These are phyloP conservation scores for Saxidomus purpurata DNA, from an alignment of 1,140 invertebrate genomes.

Conservation along the genomic window DNA sequence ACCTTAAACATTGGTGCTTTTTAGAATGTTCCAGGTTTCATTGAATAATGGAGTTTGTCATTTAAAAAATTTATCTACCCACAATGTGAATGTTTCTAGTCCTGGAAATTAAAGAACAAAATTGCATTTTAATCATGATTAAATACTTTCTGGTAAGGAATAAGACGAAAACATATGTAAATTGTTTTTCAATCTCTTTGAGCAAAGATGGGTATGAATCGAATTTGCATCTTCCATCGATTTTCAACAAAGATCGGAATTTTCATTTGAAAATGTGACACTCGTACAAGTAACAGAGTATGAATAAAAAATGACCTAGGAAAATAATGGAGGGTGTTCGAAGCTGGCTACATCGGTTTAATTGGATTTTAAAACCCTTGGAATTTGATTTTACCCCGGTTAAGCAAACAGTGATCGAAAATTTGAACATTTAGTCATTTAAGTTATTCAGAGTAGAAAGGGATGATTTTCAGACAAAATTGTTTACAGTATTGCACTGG, in stretches of 20 bases:
- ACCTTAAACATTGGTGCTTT: too few relatives aligned
- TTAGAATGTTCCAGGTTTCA: too few relatives aligned
- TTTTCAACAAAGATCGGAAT: conserved; percentile 16
- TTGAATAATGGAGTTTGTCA: too few relatives aligned
- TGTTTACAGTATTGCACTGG: too few relatives aligned
- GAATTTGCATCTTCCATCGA: conserved; percentile 11
- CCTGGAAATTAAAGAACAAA: too few relatives aligned
- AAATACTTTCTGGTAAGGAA: too few relatives aligned
- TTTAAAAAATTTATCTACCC: too few relatives aligned
- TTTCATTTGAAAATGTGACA: background rate
- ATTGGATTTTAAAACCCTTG: background rate
- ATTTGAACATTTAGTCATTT: conserved; percentile 13
- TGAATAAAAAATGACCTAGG: background rate
- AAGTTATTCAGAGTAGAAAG: background rate
- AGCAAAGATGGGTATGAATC: background rate
- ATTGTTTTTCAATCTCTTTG: background rate
- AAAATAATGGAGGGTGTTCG: background rate
- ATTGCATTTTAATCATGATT: too few relatives aligned
- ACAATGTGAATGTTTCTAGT: too few relatives aligned
- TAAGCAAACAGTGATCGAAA: conserved; percentile 10
- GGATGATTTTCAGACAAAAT: too few relatives aligned
- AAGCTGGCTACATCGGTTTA: background rate
- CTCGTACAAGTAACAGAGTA: background rate
- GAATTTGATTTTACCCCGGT: conserved; percentile 14
- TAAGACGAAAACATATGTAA: background rate